These are phyloP conservation scores for Drosophila leontia DNA, from an alignment of 1,140 invertebrate genomes.

Conservation along the genomic window DNA sequence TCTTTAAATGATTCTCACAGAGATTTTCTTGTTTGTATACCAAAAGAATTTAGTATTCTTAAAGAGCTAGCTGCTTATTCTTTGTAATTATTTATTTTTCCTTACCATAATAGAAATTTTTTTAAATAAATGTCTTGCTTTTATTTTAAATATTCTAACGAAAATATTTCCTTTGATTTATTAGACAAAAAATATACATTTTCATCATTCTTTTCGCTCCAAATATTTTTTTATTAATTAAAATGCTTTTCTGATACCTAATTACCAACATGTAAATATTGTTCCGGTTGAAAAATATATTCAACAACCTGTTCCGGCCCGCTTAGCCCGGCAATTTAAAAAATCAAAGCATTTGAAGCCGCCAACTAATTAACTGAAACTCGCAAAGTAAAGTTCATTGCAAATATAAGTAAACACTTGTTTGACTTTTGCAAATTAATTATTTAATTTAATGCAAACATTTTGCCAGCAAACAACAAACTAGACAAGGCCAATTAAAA, in stretches of 20 bases:
- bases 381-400: constrained; percentile 44
- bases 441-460: constrained; percentile 66
- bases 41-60: neutral
- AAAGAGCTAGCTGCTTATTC: no score
- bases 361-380: constrained; percentile 44
- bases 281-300: neutral
- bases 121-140: no score
- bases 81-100: no score
- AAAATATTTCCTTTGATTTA: no score
- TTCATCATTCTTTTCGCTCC: no score
- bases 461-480: constrained; percentile 54
- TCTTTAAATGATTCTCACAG: neutral
- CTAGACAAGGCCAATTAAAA: constrained; percentile 71
- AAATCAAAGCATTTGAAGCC: constrained; percentile 41
- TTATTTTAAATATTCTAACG: no score
- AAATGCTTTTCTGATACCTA: neutral
- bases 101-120: no score
- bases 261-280: constrained; percentile 8
- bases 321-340: constrained; percentile 17
- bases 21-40: neutral
- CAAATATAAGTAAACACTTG: constrained; percentile 51
- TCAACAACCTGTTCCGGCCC: neutral
- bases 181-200: neutral
- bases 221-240: neutral
- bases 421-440: constrained; percentile 58